Evolutionary conservation across 2,888 invertebrate species (phyloP), one percentile per base, ranked within the genome.

Genomic region (Meandrusa payeni): DNA sequence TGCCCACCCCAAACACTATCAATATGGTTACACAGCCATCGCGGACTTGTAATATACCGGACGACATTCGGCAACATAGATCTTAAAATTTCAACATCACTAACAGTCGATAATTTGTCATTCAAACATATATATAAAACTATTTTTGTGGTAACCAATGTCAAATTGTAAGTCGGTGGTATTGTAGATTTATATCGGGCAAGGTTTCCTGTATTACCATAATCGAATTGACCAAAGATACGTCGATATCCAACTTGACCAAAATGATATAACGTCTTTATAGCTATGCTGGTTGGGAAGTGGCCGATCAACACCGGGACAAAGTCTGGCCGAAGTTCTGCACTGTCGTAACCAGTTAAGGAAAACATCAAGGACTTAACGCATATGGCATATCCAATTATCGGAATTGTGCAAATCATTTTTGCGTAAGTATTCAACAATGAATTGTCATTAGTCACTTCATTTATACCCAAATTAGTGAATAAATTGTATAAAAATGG

Each of bases 231-330:
- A 0, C 49, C 48, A 40, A 76, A 77, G 2, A 26, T 48, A 24
- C 46, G 52, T 0, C 50, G 47, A 1, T 26, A 10, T 3, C 55
- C 47, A 3, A 69, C 52, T 47, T 75, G 72, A 1, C 49, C 42
- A 12, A 53, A 58, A 40, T 77, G 75, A 2, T 55, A 32, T 4
- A 70, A 22, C 24, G 60, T 64, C 44, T 61, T 74, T 6, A 54
- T 54, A 0, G 74, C 70, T 0, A 59, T 60, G 0, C 70, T 68
- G 0, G 64, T 59, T 0, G 74, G 75, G 15, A 55, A 65, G 29
- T 73, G 71, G 0, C 53, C 60, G 0, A 65, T 2, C 0, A 64
- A 33, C 0, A 52, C 29, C 0, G 54, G 42, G 3, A 58, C 48
- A 27, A 69, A 73, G 1, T 48, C 51, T 0, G 51, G 52, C 2